Conservation (phyloP, 2,888 invertebrate genomes). For the Petrolisthes manimaculis region DNA sequence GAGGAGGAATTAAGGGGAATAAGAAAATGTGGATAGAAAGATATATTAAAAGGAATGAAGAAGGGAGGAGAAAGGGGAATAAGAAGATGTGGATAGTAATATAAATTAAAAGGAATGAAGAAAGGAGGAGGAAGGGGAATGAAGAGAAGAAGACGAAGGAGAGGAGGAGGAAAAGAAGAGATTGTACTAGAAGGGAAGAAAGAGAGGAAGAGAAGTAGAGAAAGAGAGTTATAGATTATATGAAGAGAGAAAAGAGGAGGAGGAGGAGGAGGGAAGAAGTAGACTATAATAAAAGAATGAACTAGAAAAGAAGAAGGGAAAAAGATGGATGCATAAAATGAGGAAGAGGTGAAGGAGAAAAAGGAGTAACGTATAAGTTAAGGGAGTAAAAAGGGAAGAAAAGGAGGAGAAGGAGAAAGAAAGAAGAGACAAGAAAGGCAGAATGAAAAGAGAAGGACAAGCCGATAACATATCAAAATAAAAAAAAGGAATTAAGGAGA, state of each 20-base stretch:
- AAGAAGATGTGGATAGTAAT: background rate
- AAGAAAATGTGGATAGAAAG: background rate
- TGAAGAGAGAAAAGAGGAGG: background rate
- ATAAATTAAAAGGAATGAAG: conserved; percentile 12
- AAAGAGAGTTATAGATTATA: background rate
- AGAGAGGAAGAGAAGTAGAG: background rate
- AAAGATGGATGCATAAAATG: background rate
- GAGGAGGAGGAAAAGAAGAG: background rate
- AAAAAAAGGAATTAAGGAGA: background rate
- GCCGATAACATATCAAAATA: background rate
- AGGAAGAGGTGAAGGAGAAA: conserved; percentile 4
- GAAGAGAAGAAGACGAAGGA: background rate
- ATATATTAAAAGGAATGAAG: background rate
- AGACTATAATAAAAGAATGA: background rate
- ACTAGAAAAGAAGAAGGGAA: background rate
- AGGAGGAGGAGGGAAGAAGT: background rate
- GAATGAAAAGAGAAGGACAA: background rate
- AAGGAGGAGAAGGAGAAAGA: background rate
- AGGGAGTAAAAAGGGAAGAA: too few species aligned
- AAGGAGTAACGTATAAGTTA: background rate
- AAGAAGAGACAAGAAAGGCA: too few species aligned
- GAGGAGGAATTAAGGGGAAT: background rate
- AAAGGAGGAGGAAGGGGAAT: background rate
- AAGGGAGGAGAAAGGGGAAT: conserved; percentile 1
- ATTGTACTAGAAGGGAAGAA: background rate